A percentile compares a stretch with the other conserved stretches of the same genome.
phyloP scores from a whole-genome alignment of 2,113 vertebrate genomes.

The Indicator maculatus region DNA sequence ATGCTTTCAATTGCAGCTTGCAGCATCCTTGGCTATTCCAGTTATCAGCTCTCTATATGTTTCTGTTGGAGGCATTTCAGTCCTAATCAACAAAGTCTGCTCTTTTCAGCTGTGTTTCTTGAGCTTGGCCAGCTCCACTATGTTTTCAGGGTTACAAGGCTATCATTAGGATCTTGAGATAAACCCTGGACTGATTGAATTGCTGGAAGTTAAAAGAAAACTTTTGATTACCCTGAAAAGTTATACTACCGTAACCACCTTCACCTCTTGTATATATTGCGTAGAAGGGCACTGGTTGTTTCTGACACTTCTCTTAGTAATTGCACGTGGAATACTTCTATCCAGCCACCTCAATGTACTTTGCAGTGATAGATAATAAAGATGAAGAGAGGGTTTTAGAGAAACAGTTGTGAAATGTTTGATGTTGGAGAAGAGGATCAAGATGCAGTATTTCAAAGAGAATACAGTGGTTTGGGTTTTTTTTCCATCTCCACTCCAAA shows the following conservation, averaged over 20 bases:
- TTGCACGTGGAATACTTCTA: background rate
- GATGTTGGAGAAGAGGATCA: background rate
- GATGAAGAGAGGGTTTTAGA: background rate
- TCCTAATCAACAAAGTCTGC: background rate
- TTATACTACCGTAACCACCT: background rate
- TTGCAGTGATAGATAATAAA: background rate
- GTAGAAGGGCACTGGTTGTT: background rate
- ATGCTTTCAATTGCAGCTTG: background rate
- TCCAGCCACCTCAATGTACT: background rate
- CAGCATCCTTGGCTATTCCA: background rate
- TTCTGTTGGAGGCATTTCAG: background rate
- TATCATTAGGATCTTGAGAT: background rate
- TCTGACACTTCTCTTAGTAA: background rate
- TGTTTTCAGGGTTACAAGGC: background rate
- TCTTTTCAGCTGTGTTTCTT: background rate
- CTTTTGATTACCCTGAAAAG: background rate
- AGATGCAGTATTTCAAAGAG: background rate
- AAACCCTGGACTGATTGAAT: background rate
- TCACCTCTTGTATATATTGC: background rate
- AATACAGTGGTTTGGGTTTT: background rate
- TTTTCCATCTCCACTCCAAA: background rate
- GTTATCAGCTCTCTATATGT: background rate
- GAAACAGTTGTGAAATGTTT: background rate
- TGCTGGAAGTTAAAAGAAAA: background rate
- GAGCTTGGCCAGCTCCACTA: background rate